phyloP scores from a whole-genome alignment of 2,888 invertebrate species.

The Luffia ferchaultella region DNA sequence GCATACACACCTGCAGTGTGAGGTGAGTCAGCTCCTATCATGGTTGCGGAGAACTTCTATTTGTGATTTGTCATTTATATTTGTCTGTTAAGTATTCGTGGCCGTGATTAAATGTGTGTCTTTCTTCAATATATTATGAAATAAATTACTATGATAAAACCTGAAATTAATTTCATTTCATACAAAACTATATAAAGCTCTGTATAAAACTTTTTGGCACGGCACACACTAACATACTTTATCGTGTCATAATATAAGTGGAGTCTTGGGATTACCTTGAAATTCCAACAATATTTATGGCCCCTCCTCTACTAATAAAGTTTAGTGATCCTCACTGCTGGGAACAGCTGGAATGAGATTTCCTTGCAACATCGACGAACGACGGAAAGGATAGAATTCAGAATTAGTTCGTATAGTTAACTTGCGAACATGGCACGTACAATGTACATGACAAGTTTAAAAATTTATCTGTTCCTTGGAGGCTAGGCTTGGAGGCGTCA shows the following conservation, averaged over 20 bases:
- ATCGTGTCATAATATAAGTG: slow-evolving; percentile 9
- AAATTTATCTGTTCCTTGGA: too few relatives aligned
- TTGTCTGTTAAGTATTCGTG: too few relatives aligned
- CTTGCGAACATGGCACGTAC: too few relatives aligned
- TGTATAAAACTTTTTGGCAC: neutral
- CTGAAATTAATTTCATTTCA: neutral
- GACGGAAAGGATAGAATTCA: neutral
- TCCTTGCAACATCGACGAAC: slow-evolving; percentile 5
- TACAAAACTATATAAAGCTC: neutral
- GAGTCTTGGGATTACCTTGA: slow-evolving; percentile 14
- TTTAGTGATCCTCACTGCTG: slow-evolving; percentile 13
- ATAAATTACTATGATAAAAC: too few relatives aligned
- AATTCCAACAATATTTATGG: slow-evolving; percentile 20
- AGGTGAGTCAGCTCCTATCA: too few relatives aligned
- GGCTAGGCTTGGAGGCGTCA: too few relatives aligned
- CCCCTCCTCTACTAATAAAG: slow-evolving; percentile 15
- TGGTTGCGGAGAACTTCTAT: too few relatives aligned
- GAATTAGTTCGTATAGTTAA: neutral
- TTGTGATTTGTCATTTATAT: too few relatives aligned
- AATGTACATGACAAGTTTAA: too few relatives aligned
- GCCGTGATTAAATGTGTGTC: too few relatives aligned
- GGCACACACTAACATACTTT: neutral
- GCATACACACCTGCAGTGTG: too few relatives aligned
- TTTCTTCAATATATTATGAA: too few relatives aligned
- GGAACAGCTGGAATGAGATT: slow-evolving; percentile 11